Evolutionary conservation across 2,888 invertebrate species (phyloP).

Genomic region (Lithophane semibrunnea): DNA sequence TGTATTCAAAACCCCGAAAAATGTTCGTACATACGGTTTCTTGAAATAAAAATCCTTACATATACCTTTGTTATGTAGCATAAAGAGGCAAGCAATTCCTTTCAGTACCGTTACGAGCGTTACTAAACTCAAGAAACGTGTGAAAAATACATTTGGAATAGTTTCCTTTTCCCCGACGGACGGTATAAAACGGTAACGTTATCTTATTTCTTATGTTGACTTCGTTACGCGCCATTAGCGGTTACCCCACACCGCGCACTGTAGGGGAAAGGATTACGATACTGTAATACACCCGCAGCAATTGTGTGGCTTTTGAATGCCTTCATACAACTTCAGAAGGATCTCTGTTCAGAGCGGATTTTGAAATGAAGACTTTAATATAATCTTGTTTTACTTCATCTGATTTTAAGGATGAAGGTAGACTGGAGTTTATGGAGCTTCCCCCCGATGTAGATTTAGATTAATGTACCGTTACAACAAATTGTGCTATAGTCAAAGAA

Average conservation of each 20-base stretch:
- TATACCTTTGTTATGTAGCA: slow-evolving; percentile 47
- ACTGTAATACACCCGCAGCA: slow-evolving; percentile 43
- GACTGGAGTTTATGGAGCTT: not conserved
- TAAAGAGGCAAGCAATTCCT: slow-evolving; percentile 39
- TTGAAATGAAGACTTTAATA: not conserved
- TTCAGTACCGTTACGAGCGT: slow-evolving; percentile 33
- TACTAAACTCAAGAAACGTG: slow-evolving; percentile 35
- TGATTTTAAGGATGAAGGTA: not conserved
- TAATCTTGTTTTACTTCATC: not conserved
- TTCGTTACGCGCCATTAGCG: slow-evolving; percentile 61
- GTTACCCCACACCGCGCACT: slow-evolving; percentile 32
- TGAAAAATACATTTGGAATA: slow-evolving; percentile 39
- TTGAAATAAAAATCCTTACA: slow-evolving; percentile 51
- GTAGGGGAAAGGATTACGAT: slow-evolving; percentile 52
- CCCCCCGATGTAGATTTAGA: not conserved
- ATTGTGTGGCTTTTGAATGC: slow-evolving; percentile 59
- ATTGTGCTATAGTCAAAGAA: not conserved
- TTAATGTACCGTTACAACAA: no score
- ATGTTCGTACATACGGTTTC: slow-evolving; percentile 11
- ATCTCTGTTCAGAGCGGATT: not conserved
- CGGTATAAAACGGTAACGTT: slow-evolving; percentile 39
- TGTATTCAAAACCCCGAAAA: slow-evolving; percentile 36
- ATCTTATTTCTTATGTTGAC: slow-evolving; percentile 59
- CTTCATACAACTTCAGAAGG: slow-evolving; percentile 27
- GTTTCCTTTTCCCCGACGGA: slow-evolving; percentile 26